Conservation (phyloP, 2,113 vertebrate genomes). For the Rutilus rutilus region DNA sequence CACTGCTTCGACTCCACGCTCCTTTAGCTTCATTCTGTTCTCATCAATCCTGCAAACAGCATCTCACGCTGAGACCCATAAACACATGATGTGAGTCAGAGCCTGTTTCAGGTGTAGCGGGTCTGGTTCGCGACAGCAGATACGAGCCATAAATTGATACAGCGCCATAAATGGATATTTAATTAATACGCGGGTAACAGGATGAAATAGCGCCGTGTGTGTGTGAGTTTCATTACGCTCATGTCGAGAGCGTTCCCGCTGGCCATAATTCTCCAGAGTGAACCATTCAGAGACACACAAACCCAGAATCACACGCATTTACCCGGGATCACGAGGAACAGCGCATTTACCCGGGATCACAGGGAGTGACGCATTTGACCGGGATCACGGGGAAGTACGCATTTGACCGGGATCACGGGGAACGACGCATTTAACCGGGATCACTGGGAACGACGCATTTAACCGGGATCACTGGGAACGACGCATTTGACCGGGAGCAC, state of each 20-base stretch:
- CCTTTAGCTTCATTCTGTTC: slow-evolving; percentile 3
- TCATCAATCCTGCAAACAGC: slow-evolving; percentile 18
- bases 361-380: too few relatives aligned
- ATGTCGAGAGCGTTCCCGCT: slow-evolving; percentile 45
- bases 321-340: neutral
- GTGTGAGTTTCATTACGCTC: slow-evolving; percentile 41
- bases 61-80: neutral
- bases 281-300: slow-evolving; percentile 45
- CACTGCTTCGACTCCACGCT: slow-evolving; percentile 8
- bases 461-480: too few relatives aligned
- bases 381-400: too few relatives aligned
- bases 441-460: too few relatives aligned
- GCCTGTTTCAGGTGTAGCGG: neutral
- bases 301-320: slow-evolving; percentile 55
- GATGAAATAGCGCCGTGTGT: slow-evolving; percentile 20
- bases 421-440: too few relatives aligned
- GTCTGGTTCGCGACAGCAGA: neutral
- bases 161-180: slow-evolving; percentile 53
- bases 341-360: too few relatives aligned
- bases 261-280: slow-evolving; percentile 46
- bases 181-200: slow-evolving; percentile 51
- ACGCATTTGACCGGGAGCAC: too few relatives aligned
- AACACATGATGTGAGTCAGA: neutral
- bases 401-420: too few relatives aligned
- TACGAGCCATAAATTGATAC: slow-evolving; percentile 47